These are phyloP conservation scores for Desmophyllum pertusum DNA, from an alignment of 92 coral and sea anemone genomes.

Conservation along the genomic window DNA sequence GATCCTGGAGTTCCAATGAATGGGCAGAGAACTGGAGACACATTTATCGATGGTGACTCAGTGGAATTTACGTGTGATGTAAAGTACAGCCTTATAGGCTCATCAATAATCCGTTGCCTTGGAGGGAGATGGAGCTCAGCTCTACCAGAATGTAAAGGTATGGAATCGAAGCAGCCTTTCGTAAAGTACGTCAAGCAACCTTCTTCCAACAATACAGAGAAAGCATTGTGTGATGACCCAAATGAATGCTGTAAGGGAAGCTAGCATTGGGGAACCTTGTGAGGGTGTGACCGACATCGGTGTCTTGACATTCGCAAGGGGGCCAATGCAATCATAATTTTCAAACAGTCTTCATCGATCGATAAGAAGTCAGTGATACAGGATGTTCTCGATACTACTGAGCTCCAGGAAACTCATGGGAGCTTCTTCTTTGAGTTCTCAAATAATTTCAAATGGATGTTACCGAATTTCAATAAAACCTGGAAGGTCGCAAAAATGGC, in stretches of 20 bases:
- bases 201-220: background rate
- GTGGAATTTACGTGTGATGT: slow-evolving; percentile 50
- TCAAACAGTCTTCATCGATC: too few species aligned
- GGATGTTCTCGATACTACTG: too few species aligned
- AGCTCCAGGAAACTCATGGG: too few species aligned
- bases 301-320: too few species aligned
- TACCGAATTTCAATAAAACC: too few species aligned
- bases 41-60: slow-evolving; percentile 46
- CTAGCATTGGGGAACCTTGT: background rate
- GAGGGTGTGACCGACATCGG: background rate
- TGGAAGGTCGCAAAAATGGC: too few species aligned
- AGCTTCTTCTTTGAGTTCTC: too few species aligned
- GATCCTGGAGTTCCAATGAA: slow-evolving; percentile 37
- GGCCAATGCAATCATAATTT: too few species aligned
- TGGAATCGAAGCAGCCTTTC: background rate
- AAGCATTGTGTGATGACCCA: background rate
- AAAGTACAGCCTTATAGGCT: slow-evolving; percentile 46
- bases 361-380: too few species aligned
- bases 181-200: background rate
- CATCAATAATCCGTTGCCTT: slow-evolving; percentile 27
- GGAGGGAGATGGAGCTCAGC: slow-evolving; percentile 34
- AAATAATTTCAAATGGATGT: too few species aligned
- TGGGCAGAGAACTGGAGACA: slow-evolving; percentile 36
- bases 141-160: slow-evolving; percentile 48
- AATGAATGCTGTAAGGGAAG: background rate